Evolutionary conservation across 2,113 vertebrate genomes (phyloP).

Genomic region (Acanthisitta chloris): DNA sequence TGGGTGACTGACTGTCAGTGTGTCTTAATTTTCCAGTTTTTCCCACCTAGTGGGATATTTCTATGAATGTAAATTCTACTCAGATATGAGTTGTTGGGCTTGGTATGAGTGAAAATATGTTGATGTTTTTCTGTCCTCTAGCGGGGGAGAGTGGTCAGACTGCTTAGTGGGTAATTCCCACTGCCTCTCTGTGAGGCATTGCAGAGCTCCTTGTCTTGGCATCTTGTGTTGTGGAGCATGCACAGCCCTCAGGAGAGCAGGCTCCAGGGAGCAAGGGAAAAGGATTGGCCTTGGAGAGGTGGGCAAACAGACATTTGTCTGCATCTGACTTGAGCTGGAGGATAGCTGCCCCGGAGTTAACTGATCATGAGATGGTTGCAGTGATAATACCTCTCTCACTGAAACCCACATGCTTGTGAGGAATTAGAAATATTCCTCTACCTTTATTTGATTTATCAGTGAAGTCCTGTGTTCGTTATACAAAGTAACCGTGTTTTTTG

Average conservation of each 20-base stretch:
- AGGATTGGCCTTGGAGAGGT: neutral
- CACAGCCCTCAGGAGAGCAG: neutral
- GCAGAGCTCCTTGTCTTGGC: neutral
- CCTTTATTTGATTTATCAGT: neutral
- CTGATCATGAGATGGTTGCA: neutral
- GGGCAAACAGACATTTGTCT: neutral
- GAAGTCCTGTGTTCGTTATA: neutral
- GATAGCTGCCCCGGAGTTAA: neutral
- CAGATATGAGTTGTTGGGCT: neutral
- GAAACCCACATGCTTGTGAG: neutral
- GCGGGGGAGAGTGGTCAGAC: fast-evolving
- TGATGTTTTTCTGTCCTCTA: neutral
- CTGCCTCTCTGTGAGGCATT: neutral
- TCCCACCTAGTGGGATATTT: neutral
- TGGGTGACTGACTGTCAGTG: neutral
- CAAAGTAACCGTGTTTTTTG: neutral
- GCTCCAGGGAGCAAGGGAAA: neutral
- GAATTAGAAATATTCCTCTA: neutral
- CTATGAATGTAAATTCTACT: neutral
- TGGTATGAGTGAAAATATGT: fast-evolving
- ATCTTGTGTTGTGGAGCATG: neutral
- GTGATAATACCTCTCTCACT: neutral
- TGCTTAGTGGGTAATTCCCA: neutral
- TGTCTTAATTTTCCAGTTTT: neutral
- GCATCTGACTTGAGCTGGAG: neutral